Evolutionary conservation across 92 coral and sea anemone species (phyloP).

Genomic region (Micromussa lordhowensis): DNA sequence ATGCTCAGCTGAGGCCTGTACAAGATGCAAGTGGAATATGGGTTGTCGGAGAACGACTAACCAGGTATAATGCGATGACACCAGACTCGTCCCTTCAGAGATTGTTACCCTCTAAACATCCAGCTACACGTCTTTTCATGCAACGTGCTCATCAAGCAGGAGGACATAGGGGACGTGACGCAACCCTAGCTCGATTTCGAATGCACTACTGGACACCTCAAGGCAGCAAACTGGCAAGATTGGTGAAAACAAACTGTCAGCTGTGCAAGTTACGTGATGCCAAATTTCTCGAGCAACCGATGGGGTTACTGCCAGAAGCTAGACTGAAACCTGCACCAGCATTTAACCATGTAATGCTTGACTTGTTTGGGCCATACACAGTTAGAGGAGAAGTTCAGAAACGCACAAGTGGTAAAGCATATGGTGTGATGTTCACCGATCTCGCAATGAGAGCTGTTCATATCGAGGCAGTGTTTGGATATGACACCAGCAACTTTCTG

Average conservation of each 20-base stretch:
- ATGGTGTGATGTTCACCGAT: constrained; percentile 73
- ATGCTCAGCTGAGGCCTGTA: constrained; percentile 62
- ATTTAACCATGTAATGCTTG: constrained; percentile 74
- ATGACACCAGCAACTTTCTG: constrained; percentile 74
- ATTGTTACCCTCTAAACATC: constrained; percentile 67
- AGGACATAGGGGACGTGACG: constrained; percentile 61
- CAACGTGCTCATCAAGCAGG: constrained; percentile 47
- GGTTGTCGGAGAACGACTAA: constrained; percentile 50
- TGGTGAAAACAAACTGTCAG: constrained; percentile 68
- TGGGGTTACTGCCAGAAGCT: constrained; percentile 72
- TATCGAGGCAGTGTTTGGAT: constrained; percentile 71
- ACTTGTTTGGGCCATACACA: constrained; percentile 75
- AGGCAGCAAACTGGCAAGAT: constrained; percentile 65
- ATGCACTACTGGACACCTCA: constrained; percentile 70
- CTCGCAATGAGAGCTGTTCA: constrained; percentile 73
- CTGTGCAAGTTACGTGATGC: constrained; percentile 73
- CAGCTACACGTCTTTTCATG: constrained; percentile 71
- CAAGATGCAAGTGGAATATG: constrained; percentile 64
- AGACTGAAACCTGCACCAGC: constrained; percentile 70
- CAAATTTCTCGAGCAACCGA: constrained; percentile 61
- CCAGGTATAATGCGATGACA: constrained; percentile 69
- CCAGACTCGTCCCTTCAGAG: too few species aligned
- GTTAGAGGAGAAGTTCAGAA: constrained; percentile 79
- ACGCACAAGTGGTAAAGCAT: constrained; percentile 75
- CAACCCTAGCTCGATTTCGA: constrained; percentile 54